Conservation (phyloP, 2,113 vertebrate genomes). For the Rhinogobius similis region DNA sequence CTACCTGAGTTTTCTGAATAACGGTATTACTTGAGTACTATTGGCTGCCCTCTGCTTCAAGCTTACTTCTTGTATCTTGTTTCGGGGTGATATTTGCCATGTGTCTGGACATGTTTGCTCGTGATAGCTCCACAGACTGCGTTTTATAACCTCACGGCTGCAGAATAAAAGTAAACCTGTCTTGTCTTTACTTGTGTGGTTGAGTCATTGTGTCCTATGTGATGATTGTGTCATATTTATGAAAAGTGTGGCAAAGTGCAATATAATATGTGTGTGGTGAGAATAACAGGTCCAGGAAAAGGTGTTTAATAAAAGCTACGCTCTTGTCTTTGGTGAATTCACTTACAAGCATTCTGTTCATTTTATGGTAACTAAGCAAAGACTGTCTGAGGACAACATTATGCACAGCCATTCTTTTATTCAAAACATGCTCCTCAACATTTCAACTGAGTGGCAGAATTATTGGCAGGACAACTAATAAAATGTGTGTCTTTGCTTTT, state of each 20-base stretch:
- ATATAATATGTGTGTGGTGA: not conserved
- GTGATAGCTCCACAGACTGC: constrained; percentile 25
- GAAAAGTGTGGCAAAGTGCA: constrained; percentile 25
- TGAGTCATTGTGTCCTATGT: constrained; percentile 24
- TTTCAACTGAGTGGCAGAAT: too few species aligned
- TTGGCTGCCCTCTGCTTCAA: not conserved
- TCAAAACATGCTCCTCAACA: too few species aligned
- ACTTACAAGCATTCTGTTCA: too few species aligned
- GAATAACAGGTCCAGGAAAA: not conserved
- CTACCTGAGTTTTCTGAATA: too few species aligned
- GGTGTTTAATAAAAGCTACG: constrained; percentile 12
- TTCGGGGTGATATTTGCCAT: constrained; percentile 24
- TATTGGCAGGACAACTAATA: too few species aligned
- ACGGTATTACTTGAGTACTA: not conserved
- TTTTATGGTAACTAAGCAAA: too few species aligned
- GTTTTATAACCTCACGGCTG: constrained; percentile 30
- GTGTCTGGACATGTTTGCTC: constrained; percentile 16
- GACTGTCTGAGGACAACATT: too few species aligned
- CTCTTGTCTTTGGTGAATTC: not conserved
- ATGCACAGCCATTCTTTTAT: too few species aligned
- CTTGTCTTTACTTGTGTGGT: constrained; percentile 32
- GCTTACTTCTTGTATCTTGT: constrained; percentile 27
- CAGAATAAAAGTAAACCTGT: constrained; percentile 39
- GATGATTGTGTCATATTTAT: constrained; percentile 39
- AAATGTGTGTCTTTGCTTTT: too few species aligned